These are phyloP conservation scores for Ciona savignyi DNA, from an alignment of 23 tunicate genomes.

Conservation along the genomic window DNA sequence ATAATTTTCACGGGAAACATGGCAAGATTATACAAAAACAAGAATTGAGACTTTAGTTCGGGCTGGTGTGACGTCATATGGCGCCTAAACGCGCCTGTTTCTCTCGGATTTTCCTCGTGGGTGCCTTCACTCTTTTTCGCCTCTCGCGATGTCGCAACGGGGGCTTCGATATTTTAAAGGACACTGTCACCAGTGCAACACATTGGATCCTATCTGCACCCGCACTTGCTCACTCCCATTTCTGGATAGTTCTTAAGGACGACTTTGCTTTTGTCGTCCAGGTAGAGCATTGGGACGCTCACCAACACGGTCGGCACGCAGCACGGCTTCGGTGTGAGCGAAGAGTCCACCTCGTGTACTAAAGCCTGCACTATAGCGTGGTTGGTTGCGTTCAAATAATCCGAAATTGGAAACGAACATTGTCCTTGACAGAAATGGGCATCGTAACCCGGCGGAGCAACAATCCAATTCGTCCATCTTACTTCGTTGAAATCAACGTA, in stretches of 20 bases:
- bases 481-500: conserved; percentile 81
- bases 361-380: conserved; percentile 91
- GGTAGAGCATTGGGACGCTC: conserved; percentile 69
- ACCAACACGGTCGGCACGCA: conserved; percentile 87
- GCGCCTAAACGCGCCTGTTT: not conserved
- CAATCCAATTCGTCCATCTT: conserved; percentile 89
- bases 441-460: conserved; percentile 94
- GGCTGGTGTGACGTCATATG: not conserved
- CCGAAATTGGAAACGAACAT: conserved; percentile 76
- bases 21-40: not conserved
- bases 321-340: conserved; percentile 64
- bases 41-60: not conserved
- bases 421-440: conserved; percentile 76
- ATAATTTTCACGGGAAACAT: too few relatives aligned
- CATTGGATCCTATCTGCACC: conserved; percentile 53
- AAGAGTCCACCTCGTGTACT: conserved; percentile 45
- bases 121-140: not conserved
- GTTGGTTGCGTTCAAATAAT: conserved; percentile 80
- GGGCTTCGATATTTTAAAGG: not conserved
- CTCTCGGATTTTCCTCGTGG: not conserved
- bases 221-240: conserved; percentile 78
- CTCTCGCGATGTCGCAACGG: not conserved
- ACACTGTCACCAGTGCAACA: conserved; percentile 1
- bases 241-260: conserved; percentile 76
- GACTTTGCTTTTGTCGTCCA: conserved; percentile 65